Percentiles rank a stretch among this genome's conserved stretches.
phyloP scores from a whole-genome alignment of 2,113 vertebrate species.

The Ariopsis seemanni region DNA sequence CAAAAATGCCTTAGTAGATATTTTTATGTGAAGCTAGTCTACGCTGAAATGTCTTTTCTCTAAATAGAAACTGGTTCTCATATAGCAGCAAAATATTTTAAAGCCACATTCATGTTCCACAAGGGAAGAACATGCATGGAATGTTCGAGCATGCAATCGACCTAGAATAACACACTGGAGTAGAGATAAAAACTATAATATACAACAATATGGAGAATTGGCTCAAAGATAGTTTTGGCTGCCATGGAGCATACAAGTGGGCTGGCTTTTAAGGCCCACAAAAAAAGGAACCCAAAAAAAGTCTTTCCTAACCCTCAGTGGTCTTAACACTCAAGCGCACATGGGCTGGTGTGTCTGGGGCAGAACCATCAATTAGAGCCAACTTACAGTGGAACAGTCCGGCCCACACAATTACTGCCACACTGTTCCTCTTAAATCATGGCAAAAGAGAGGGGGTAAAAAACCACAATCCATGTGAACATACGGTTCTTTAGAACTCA shows the following conservation, averaged over 20 bases:
- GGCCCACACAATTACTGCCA: neutral
- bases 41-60: neutral
- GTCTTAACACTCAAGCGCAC: neutral
- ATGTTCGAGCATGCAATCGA: neutral
- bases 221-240: neutral
- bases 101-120: neutral
- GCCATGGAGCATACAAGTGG: neutral
- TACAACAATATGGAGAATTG: neutral
- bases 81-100: neutral
- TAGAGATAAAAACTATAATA: neutral
- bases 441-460: neutral
- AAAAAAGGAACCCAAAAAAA: neutral
- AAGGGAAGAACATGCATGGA: neutral
- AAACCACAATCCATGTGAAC: neutral
- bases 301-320: neutral
- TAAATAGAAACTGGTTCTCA: neutral
- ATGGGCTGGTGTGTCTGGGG: neutral
- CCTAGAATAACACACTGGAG: neutral
- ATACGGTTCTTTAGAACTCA: neutral
- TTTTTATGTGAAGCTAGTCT: neutral
- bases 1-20: neutral
- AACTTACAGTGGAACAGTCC: constrained; percentile 3
- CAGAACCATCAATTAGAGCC: constrained; percentile 22
- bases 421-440: constrained; percentile 11
- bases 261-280: neutral